Conservation (phyloP, 2,888 invertebrate genomes). For the Metellina segmentata region DNA sequence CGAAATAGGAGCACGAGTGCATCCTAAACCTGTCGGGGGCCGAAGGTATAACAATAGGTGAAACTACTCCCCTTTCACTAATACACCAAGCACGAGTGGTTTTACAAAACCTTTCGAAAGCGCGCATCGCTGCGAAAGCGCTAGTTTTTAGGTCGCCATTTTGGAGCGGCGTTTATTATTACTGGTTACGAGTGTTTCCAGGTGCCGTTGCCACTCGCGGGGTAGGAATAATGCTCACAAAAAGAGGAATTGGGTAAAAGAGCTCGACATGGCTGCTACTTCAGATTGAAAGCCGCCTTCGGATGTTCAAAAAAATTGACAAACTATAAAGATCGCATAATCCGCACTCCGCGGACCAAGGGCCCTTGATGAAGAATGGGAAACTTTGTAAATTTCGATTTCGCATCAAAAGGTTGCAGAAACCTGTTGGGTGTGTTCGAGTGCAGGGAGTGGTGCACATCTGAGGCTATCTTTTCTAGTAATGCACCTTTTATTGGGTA, state of each 20-base stretch:
- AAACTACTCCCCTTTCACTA: conserved; percentile 34
- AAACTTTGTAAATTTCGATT: conserved; percentile 20
- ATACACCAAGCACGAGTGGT: conserved; percentile 32
- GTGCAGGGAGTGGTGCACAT: not conserved
- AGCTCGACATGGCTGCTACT: conserved; percentile 41
- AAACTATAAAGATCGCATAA: conserved; percentile 29
- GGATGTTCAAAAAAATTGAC: conserved; percentile 24
- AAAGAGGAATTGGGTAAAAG: conserved; percentile 2
- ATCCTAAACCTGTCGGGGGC: conserved; percentile 13
- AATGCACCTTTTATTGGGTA: not conserved
- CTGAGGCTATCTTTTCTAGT: not conserved
- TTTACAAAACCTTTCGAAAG: conserved; percentile 44
- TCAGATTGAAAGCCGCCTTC: conserved; percentile 36
- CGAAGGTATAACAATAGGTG: conserved; percentile 40
- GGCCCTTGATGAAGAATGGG: conserved; percentile 33
- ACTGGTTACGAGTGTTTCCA: conserved; percentile 56
- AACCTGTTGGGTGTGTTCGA: conserved; percentile 17
- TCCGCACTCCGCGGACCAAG: conserved; percentile 28
- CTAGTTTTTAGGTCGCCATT: conserved; percentile 43
- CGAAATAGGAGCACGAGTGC: not conserved
- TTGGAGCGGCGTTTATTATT: conserved; percentile 39
- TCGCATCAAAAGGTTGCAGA: conserved; percentile 34
- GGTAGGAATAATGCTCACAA: conserved; percentile 38
- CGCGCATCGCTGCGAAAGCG: conserved; percentile 11
- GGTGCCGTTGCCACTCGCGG: conserved; percentile 60